Evolutionary conservation across 2,797 vertebrate genomes (phyloP).

Genomic region (Morelia viridis): DNA sequence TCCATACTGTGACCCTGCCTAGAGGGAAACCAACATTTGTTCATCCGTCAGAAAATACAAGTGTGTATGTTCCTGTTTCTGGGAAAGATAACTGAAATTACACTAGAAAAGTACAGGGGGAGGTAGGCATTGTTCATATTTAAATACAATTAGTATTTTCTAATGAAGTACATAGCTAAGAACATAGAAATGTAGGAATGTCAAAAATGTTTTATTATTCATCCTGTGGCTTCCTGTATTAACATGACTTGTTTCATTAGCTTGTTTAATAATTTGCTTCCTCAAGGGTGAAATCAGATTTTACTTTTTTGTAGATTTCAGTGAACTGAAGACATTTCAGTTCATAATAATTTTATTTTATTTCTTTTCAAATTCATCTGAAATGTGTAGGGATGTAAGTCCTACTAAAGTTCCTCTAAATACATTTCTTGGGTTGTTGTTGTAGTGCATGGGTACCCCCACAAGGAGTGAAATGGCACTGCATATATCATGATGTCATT

Average conservation of each 20-base stretch:
- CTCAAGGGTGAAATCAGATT: neutral
- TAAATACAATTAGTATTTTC: neutral
- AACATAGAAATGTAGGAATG: neutral
- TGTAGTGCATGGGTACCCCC: neutral
- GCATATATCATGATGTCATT: too few relatives aligned
- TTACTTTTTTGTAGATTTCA: neutral
- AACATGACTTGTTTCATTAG: neutral
- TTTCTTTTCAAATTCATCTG: neutral
- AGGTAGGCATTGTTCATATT: neutral
- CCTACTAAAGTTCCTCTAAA: neutral
- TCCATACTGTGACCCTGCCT: slow-evolving; percentile 36
- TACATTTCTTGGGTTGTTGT: neutral
- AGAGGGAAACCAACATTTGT: slow-evolving; percentile 22
- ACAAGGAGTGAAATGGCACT: too few relatives aligned
- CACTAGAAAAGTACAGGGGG: neutral
- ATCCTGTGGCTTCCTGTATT: neutral
- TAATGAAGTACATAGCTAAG: neutral
- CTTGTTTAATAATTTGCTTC: slow-evolving; percentile 5
- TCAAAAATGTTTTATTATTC: neutral
- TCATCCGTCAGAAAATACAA: slow-evolving; percentile 20
- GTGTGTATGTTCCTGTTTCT: neutral
- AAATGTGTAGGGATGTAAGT: neutral
- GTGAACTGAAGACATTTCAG: too few relatives aligned
- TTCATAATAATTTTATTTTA: neutral
- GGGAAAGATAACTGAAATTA: neutral